phyloP scores from a whole-genome alignment of 2,888 invertebrate genomes.

The Macrophya alboannulata region DNA sequence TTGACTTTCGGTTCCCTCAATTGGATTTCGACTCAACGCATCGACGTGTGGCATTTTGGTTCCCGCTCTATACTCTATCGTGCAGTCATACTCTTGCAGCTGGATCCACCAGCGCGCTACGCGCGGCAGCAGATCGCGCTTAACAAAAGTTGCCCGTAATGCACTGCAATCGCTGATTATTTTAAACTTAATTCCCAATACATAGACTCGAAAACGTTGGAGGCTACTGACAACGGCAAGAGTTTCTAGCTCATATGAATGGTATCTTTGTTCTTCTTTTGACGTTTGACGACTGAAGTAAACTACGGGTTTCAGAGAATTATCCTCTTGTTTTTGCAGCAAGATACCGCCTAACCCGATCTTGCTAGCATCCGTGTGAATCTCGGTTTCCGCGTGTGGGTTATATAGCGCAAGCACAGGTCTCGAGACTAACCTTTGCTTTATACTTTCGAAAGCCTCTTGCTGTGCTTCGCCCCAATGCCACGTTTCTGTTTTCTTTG shows the following conservation, averaged over 20 bases:
- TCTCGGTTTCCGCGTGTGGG: constrained; percentile 65
- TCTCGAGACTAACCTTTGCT: constrained; percentile 52
- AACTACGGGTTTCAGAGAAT: constrained; percentile 66
- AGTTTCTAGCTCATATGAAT: constrained; percentile 74
- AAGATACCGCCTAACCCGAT: constrained; percentile 68
- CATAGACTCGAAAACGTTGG: constrained; percentile 71
- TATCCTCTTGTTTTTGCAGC: constrained; percentile 66
- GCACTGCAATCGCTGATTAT: constrained; percentile 73
- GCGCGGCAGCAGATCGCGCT: constrained; percentile 67
- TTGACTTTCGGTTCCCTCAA: constrained; percentile 59
- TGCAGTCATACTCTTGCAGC: constrained; percentile 64
- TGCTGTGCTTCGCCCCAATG: constrained; percentile 55
- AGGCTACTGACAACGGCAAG: constrained; percentile 73
- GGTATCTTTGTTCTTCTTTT: constrained; percentile 70
- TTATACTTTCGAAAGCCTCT: constrained; percentile 56
- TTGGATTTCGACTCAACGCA: constrained; percentile 68
- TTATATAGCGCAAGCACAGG: constrained; percentile 64
- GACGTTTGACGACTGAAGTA: constrained; percentile 73
- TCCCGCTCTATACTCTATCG: constrained; percentile 64
- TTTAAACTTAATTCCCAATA: constrained; percentile 70
- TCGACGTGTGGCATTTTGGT: constrained; percentile 70
- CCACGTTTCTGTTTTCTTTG: constrained; percentile 60
- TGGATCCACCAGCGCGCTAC: constrained; percentile 72
- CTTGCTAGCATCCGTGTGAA: constrained; percentile 69
- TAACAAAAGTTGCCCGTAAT: constrained; percentile 66